Evolutionary conservation across 2,888 invertebrate species (phyloP), one percentile per base, ranked within the genome.

Genomic region (Ochropleura leucogaster): DNA sequence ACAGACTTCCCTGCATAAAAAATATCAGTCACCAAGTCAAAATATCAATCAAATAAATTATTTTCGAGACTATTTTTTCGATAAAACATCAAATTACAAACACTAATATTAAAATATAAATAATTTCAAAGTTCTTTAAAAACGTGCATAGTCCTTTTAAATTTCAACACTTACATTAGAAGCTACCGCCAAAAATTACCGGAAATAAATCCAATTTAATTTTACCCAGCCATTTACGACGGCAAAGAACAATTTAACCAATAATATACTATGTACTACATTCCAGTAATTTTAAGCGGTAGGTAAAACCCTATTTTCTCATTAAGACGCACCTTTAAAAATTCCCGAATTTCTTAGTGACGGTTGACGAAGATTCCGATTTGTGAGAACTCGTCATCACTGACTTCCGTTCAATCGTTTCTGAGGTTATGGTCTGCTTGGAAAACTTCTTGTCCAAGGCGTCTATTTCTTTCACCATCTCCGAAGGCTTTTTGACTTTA

Each of bases 401-500:
- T 0, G 97, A 97, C 88, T 97, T 97, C 90, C 97, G 97, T 83
- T 98, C 98, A 30, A 97, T 97, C 0, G 97, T 97, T 82, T 97
- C 97, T 65, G 98, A 97, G 0, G 97, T 97, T n/a, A 97, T 97
- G 0, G 97, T 97, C 84, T 97, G 97, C 80, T 97, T 97, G 8
- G 97, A 94, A 94, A 97, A 97, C 87, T 97, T 97, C 85, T 97
- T 97, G 80, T 97, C 97, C 82, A 97, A 86, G n/a, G 95, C 95
- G 62, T 97, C 97, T 0, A 96, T 92, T 72, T 97, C 97, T 67
- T 95, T 96, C 1, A 92, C 89, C 76, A 96, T 63, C 3, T 96
- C 96, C 4, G 93, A 85, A 0, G 96, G 95, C 40, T 95, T 94
- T 76, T 94, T 96, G 0, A 93, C 89, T 46, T 94, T 94, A 0